Conservation (phyloP, 2,113 vertebrate genomes). For the Osmerus mordax region DNA sequence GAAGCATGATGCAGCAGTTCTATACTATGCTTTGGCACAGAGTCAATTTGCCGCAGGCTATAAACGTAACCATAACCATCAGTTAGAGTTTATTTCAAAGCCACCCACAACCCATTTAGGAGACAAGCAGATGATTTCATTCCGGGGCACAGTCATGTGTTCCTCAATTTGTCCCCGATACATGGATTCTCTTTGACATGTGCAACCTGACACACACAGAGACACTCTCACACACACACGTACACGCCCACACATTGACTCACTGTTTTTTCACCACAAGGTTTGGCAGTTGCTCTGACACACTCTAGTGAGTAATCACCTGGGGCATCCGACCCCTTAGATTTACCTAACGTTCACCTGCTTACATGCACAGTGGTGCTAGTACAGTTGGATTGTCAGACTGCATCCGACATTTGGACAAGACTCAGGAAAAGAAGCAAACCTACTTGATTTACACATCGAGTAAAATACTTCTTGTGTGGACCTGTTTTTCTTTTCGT, state of each 20-base stretch:
- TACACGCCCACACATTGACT: not conserved
- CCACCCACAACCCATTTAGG: not conserved
- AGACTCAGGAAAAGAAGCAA: too few species aligned
- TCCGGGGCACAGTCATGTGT: not conserved
- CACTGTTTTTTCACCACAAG: not conserved
- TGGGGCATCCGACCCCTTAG: not conserved
- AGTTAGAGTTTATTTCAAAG: not conserved
- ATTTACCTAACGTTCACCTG: not conserved
- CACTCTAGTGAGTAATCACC: constrained; percentile 4
- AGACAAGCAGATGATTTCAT: not conserved
- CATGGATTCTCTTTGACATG: not conserved
- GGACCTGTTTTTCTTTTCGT: too few species aligned
- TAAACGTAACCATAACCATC: not conserved
- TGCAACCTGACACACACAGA: not conserved
- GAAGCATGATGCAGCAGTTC: not conserved
- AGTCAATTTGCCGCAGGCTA: not conserved
- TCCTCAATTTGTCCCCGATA: not conserved
- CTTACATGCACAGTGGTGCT: not conserved
- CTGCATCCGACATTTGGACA: too few species aligned
- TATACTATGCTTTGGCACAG: not conserved
- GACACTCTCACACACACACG: constrained; percentile 5
- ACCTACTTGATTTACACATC: too few species aligned
- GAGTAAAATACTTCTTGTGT: too few species aligned
- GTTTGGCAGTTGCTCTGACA: constrained; percentile 7
- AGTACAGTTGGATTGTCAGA: too few species aligned